Percentiles rank a stretch among this genome's conserved stretches.
Conservation (phyloP, 2,888 invertebrate genomes). For the Macropis europaea region DNA sequence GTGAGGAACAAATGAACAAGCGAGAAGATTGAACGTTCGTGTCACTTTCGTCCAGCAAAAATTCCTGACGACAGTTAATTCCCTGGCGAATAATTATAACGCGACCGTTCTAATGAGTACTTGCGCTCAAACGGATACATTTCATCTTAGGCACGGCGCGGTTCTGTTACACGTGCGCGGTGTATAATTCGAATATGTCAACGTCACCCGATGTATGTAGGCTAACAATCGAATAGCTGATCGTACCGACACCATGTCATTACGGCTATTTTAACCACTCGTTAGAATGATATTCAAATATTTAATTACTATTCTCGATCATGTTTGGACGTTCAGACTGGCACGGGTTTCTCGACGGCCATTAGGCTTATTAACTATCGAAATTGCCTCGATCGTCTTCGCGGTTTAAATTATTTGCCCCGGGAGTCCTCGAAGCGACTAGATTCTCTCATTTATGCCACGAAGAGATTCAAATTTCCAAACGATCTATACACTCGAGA, state of each 20-base stretch:
- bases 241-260: constrained; percentile 27
- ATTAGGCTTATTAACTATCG: not conserved
- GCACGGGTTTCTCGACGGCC: not conserved
- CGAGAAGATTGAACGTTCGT: not conserved
- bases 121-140: constrained; percentile 24
- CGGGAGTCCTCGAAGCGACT: too few relatives aligned
- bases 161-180: constrained; percentile 18
- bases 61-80: not conserved
- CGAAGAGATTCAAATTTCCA: too few relatives aligned
- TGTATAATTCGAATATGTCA: constrained; percentile 47
- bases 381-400: not conserved
- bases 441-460: too few relatives aligned
- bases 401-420: not conserved
- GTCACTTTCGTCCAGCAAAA: not conserved
- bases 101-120: constrained; percentile 28
- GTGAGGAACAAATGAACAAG: not conserved
- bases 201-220: constrained; percentile 29
- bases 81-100: constrained; percentile 21
- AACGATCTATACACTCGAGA: too few relatives aligned
- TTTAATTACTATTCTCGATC: constrained; percentile 22
- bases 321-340: constrained; percentile 1
- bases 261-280: constrained; percentile 15
- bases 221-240: constrained; percentile 30
- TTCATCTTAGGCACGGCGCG: constrained; percentile 18
- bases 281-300: not conserved